phyloP scores from a whole-genome alignment of 2,797 vertebrate species.

The Pseudochaenichthys georgianus region DNA sequence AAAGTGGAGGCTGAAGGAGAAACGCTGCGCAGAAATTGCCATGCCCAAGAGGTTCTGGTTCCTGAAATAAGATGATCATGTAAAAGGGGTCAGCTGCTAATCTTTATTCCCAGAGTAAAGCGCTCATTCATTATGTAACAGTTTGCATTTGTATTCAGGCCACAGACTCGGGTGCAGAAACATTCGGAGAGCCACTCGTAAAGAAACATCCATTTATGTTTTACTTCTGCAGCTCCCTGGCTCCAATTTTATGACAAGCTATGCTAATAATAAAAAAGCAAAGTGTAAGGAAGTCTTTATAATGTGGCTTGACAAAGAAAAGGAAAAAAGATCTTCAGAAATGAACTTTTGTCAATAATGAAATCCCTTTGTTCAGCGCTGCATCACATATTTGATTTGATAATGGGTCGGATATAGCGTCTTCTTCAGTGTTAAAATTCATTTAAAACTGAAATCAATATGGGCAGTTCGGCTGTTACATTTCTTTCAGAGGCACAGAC shows the following conservation, averaged over 20 bases:
- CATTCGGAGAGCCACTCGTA: slow-evolving; percentile 74
- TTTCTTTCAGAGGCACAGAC: slow-evolving; percentile 32
- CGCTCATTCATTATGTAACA: slow-evolving; percentile 89
- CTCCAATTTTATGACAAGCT: slow-evolving; percentile 48
- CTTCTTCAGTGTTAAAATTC: slow-evolving; percentile 56
- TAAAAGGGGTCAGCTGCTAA: slow-evolving; percentile 86
- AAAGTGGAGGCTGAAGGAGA: slow-evolving; percentile 59
- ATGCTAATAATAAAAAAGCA: slow-evolving; percentile 12
- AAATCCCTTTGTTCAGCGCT: slow-evolving; percentile 57
- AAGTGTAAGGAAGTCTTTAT: slow-evolving; percentile 49
- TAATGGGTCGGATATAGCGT: slow-evolving; percentile 61
- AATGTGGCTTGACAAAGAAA: slow-evolving; percentile 69
- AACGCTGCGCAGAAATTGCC: slow-evolving; percentile 62
- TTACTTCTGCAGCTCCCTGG: slow-evolving; percentile 44
- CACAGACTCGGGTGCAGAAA: slow-evolving; percentile 79
- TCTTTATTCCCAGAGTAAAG: slow-evolving; percentile 86
- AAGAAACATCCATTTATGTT: slow-evolving; percentile 76
- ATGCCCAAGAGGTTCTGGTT: slow-evolving; percentile 75
- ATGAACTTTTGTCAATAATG: slow-evolving; percentile 63
- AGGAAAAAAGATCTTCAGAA: slow-evolving; percentile 26
- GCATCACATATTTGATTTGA: slow-evolving; percentile 74
- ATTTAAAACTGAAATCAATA: slow-evolving; percentile 73
- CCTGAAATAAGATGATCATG: slow-evolving; percentile 84
- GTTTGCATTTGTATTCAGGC: slow-evolving; percentile 86
- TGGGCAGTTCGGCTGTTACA: slow-evolving; percentile 30